phyloP scores from a whole-genome alignment of 2,888 invertebrate species.

The Chorisops tibialis region DNA sequence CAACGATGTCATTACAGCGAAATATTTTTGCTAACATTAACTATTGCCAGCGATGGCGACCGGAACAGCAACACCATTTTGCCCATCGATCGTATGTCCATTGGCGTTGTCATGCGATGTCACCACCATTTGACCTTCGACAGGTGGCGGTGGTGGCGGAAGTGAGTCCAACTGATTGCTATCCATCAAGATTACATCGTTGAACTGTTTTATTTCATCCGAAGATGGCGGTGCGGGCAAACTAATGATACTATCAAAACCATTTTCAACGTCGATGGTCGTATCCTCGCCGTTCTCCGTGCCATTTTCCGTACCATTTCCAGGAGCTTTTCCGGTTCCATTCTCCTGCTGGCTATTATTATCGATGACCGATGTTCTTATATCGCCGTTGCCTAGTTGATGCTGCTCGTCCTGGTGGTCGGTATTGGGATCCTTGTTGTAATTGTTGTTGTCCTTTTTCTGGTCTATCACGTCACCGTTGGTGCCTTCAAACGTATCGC shows the following conservation, averaged over 20 bases:
- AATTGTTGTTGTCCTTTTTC: slow-evolving; percentile 47
- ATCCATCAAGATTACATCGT: slow-evolving; percentile 44
- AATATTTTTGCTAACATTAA: slow-evolving; percentile 3
- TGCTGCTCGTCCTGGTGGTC: slow-evolving; percentile 54
- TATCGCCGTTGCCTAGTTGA: slow-evolving; percentile 52
- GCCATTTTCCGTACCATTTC: slow-evolving; percentile 8
- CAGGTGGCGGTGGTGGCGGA: slow-evolving; percentile 48
- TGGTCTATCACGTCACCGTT: slow-evolving; percentile 53
- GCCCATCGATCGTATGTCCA: slow-evolving; percentile 32
- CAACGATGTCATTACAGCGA: too few species aligned
- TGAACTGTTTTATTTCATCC: slow-evolving; percentile 49
- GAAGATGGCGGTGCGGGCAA: slow-evolving; percentile 50
- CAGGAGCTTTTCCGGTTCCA: not conserved
- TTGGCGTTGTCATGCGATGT: slow-evolving; percentile 1
- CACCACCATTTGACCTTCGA: not conserved
- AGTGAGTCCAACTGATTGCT: slow-evolving; percentile 49
- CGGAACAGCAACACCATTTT: slow-evolving; percentile 33
- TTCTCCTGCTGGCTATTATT: slow-evolving; percentile 20
- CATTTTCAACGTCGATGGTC: slow-evolving; percentile 38
- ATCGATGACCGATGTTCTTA: not conserved
- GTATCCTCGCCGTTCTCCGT: not conserved
- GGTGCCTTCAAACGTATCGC: slow-evolving; percentile 54
- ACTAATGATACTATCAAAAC: slow-evolving; percentile 50
- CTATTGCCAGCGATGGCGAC: slow-evolving; percentile 37
- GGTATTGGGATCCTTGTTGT: slow-evolving; percentile 53